phyloP scores from a whole-genome alignment of 2,797 vertebrate species.

The Margarornis squamiger region DNA sequence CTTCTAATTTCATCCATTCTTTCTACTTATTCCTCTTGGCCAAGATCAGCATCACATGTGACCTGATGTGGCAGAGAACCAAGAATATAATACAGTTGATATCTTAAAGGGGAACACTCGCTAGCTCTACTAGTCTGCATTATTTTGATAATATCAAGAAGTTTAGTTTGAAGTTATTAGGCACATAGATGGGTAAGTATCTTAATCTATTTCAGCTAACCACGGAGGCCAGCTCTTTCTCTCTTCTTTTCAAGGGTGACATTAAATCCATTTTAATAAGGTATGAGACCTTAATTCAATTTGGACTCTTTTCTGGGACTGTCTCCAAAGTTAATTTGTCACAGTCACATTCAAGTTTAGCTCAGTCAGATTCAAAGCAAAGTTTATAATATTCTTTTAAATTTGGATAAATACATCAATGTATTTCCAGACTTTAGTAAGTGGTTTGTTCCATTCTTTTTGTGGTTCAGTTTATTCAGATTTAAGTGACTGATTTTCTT shows the following conservation, averaged over 20 bases:
- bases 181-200: neutral
- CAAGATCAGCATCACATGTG: neutral
- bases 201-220: neutral
- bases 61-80: neutral
- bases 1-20: slow-evolving; percentile 34
- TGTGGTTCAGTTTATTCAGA: neutral
- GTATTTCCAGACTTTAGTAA: neutral
- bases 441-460: neutral
- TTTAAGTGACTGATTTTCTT: neutral
- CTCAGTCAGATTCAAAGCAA: neutral
- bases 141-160: neutral
- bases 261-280: slow-evolving; percentile 51
- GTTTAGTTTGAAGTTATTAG: neutral
- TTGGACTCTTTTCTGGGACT: slow-evolving; percentile 33
- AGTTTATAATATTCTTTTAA: slow-evolving; percentile 23
- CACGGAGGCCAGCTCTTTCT: neutral
- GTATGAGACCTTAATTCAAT: slow-evolving; percentile 32
- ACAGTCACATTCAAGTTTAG: slow-evolving; percentile 10
- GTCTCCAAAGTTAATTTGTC: slow-evolving; percentile 36
- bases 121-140: neutral
- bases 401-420: neutral
- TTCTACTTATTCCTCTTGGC: slow-evolving; percentile 1
- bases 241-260: neutral
- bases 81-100: neutral
- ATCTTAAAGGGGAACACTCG: neutral